phyloP scores from a whole-genome alignment of 2,797 vertebrate species.

The Cuculus canorus region DNA sequence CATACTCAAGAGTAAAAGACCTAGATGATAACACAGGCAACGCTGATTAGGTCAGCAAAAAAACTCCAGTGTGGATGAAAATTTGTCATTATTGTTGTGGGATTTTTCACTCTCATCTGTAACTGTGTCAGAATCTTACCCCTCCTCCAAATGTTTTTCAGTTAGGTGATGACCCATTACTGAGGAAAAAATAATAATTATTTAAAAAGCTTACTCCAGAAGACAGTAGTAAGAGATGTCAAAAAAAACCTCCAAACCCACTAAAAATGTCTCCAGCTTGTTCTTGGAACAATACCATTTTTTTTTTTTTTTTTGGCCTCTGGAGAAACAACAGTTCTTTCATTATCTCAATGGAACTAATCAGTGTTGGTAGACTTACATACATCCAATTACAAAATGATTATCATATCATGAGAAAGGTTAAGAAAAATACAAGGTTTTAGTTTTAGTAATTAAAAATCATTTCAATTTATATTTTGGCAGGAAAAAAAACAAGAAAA shows the following conservation, averaged over 20 bases:
- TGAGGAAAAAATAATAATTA: not conserved
- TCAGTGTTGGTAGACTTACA: not conserved
- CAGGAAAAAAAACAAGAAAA: no score
- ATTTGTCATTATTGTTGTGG: not conserved
- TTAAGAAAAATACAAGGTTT: not conserved
- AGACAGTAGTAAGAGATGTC: not conserved
- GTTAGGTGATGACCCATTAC: accelerated
- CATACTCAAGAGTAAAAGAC: not conserved
- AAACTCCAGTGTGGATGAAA: not conserved
- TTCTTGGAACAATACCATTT: not conserved
- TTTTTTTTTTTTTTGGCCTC: not conserved
- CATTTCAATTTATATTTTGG: not conserved
- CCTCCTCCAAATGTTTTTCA: not conserved
- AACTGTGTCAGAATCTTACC: not conserved
- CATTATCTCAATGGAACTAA: not conserved
- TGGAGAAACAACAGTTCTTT: not conserved
- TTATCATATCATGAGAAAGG: not conserved
- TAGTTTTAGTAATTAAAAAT: not conserved
- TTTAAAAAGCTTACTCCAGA: not conserved
- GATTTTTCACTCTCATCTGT: not conserved
- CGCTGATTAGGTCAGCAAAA: not conserved
- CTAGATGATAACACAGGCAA: not conserved
- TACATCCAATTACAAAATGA: not conserved
- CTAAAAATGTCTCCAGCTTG: not conserved
- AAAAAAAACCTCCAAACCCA: not conserved